Percentiles rank a stretch among this genome's conserved stretches.
These are phyloP conservation scores for Laupala kohalensis DNA, from an alignment of 1,140 invertebrate genomes.

Conservation along the genomic window DNA sequence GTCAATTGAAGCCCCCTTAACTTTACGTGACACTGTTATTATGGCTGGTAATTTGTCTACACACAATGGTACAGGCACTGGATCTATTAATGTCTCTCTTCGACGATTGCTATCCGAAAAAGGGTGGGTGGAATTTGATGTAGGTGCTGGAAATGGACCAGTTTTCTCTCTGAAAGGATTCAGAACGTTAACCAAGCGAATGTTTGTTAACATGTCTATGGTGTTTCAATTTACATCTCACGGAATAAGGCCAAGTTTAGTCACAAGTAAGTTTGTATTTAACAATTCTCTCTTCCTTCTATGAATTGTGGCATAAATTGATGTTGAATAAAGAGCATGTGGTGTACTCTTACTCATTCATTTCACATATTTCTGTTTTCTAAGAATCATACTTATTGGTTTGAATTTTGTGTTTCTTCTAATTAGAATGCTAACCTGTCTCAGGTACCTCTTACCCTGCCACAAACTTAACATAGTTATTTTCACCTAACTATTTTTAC, in stretches of 20 bases:
- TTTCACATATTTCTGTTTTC: background rate
- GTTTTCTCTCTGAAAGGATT: slow-evolving; percentile 58
- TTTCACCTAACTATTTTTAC: too few species aligned
- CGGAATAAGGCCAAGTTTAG: slow-evolving; percentile 54
- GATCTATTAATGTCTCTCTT: slow-evolving; percentile 58
- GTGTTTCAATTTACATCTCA: slow-evolving; percentile 55
- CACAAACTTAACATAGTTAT: too few species aligned
- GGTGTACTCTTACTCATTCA: too few species aligned
- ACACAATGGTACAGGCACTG: slow-evolving; percentile 72
- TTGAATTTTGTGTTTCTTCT: too few species aligned
- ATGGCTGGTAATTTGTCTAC: slow-evolving; percentile 67
- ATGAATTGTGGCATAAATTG: too few species aligned
- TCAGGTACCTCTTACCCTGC: too few species aligned
- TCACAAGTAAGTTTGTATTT: slow-evolving; percentile 55
- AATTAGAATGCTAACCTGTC: too few species aligned
- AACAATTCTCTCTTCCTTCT: too few species aligned
- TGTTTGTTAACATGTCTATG: slow-evolving; percentile 57
- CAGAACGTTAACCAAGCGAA: slow-evolving; percentile 48
- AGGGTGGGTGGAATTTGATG: slow-evolving; percentile 70
- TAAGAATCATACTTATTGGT: background rate
- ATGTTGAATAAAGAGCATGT: too few species aligned
- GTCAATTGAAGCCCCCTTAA: slow-evolving; percentile 85
- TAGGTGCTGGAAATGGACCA: slow-evolving; percentile 67
- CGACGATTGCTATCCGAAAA: slow-evolving; percentile 63
- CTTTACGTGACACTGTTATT: slow-evolving; percentile 64